Conservation (phyloP, 2,797 vertebrate genomes). For the Carduelis carduelis region DNA sequence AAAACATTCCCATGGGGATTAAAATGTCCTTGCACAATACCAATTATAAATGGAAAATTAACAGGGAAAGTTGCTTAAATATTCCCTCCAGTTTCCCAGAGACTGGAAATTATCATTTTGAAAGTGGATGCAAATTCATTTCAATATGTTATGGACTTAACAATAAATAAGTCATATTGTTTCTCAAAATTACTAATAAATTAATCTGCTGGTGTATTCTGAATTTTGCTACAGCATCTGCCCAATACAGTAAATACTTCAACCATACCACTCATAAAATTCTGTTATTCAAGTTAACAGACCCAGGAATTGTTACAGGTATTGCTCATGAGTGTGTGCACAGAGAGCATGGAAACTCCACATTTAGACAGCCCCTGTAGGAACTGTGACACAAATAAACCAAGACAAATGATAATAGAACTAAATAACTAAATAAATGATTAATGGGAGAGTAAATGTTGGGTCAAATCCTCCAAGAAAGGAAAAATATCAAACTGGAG, state of each 20-base stretch:
- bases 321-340: background rate
- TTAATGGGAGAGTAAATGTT: background rate
- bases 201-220: slow-evolving; percentile 21
- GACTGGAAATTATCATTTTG: slow-evolving; percentile 29
- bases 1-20: slow-evolving; percentile 14
- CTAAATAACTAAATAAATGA: background rate
- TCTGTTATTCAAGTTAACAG: slow-evolving; percentile 20
- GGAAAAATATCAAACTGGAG: background rate
- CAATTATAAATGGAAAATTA: slow-evolving; percentile 69
- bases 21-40: slow-evolving; percentile 33
- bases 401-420: accelerated
- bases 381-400: background rate
- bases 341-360: background rate
- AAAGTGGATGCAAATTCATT: slow-evolving; percentile 31
- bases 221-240: background rate
- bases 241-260: background rate
- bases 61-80: slow-evolving; percentile 62
- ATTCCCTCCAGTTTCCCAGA: slow-evolving; percentile 31
- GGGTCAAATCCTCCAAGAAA: background rate
- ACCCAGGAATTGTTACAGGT: background rate
- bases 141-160: slow-evolving; percentile 16
- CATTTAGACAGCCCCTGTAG: background rate
- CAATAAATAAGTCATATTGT: slow-evolving; percentile 41
- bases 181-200: slow-evolving; percentile 49
- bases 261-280: background rate